Conservation (phyloP, 1,140 invertebrate species). For the Armadillidium nasatum region DNA sequence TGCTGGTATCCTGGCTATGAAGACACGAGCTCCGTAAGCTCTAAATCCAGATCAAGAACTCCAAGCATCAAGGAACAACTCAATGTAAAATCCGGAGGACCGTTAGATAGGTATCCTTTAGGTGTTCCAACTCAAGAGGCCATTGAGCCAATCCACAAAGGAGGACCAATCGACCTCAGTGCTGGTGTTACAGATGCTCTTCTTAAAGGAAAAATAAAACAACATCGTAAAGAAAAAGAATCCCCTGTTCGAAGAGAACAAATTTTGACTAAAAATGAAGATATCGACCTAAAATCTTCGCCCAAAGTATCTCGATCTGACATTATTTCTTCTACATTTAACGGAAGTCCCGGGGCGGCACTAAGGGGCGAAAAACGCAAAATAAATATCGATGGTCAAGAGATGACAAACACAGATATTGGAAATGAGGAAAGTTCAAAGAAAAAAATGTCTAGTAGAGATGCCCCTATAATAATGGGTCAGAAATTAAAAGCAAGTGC, state of each 20-base stretch:
- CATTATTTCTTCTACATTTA: slow-evolving; percentile 17
- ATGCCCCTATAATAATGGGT: neutral
- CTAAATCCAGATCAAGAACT: slow-evolving; percentile 39
- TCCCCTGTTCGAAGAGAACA: slow-evolving; percentile 15
- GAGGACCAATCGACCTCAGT: slow-evolving; percentile 32
- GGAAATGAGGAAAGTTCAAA: neutral
- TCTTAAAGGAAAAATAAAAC: neutral
- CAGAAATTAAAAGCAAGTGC: neutral
- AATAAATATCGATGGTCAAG: slow-evolving; percentile 23
- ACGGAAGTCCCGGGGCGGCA: slow-evolving; percentile 24
- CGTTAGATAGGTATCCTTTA: slow-evolving; percentile 40
- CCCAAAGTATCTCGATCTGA: slow-evolving; percentile 2
- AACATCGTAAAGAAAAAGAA: neutral
- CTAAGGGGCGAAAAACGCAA: slow-evolving; percentile 36
- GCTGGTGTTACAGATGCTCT: slow-evolving; percentile 11
- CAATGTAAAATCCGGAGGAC: slow-evolving; percentile 31
- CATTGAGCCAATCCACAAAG: slow-evolving; percentile 42
- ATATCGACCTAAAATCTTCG: slow-evolving; percentile 32
- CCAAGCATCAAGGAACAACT: slow-evolving; percentile 35
- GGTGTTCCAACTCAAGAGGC: slow-evolving; percentile 36
- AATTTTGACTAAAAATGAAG: slow-evolving; percentile 29
- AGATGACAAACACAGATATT: neutral
- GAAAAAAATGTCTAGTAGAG: neutral
- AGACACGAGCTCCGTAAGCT: slow-evolving; percentile 41
- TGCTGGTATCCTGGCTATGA: slow-evolving; percentile 44